Percentiles rank a stretch among this genome's conserved stretches.
Conservation (phyloP, 2,797 vertebrate genomes). For the Neoniphon sammara region DNA sequence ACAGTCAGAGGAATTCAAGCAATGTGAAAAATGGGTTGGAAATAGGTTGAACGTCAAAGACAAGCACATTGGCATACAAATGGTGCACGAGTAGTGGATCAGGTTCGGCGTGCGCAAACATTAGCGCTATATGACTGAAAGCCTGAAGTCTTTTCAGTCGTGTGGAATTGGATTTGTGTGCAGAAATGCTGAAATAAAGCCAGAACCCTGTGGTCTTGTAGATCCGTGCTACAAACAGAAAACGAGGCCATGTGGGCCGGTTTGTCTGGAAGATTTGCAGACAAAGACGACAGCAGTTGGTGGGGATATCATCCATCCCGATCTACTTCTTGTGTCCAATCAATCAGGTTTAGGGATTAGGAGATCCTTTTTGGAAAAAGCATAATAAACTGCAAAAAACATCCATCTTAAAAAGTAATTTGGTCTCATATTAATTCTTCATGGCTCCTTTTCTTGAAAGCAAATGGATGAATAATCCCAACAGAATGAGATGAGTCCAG, state of each 20-base stretch:
- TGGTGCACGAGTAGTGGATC: conserved; percentile 24
- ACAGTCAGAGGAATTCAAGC: conserved; percentile 31
- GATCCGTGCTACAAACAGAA: background rate
- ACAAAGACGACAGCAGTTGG: conserved; percentile 30
- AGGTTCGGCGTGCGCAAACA: conserved; percentile 26
- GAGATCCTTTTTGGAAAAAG: background rate
- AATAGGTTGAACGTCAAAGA: conserved; percentile 33
- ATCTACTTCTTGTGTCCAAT: conserved; percentile 24
- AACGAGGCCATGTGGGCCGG: background rate
- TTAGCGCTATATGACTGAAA: conserved; percentile 21
- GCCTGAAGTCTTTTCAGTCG: background rate
- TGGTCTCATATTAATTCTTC: conserved; percentile 39
- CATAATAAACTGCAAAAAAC: conserved; percentile 5
- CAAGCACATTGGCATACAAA: conserved; percentile 37
- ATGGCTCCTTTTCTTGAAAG: conserved; percentile 9
- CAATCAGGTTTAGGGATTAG: conserved; percentile 44
- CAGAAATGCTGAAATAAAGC: background rate
- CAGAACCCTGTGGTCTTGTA: background rate
- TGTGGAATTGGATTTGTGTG: conserved; percentile 8
- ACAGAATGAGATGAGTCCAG: too few relatives aligned
- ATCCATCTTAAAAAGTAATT: conserved; percentile 2
- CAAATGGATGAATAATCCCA: background rate
- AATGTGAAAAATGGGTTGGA: conserved; percentile 36
- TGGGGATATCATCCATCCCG: conserved; percentile 19
- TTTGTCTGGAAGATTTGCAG: conserved; percentile 24